These are phyloP conservation scores for Pollenia labialis DNA, from an alignment of 2,888 invertebrate species.

Conservation along the genomic window DNA sequence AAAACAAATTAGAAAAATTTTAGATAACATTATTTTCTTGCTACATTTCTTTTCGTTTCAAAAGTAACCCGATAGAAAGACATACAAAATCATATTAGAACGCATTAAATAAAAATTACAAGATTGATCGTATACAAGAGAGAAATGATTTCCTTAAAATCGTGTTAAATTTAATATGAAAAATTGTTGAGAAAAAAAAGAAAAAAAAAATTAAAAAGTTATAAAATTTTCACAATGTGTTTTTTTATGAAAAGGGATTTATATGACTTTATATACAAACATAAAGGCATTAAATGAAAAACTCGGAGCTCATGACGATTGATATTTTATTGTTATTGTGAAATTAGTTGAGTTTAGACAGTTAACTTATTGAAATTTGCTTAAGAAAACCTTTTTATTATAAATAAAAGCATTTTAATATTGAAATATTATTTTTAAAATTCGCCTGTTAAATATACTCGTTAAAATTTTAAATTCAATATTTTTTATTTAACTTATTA, in stretches of 20 bases:
- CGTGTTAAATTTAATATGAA: too few species aligned
- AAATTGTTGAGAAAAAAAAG: too few species aligned
- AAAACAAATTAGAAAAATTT: background rate
- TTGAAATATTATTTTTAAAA: background rate
- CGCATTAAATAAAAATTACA: background rate
- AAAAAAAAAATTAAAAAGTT: background rate
- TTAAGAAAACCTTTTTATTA: background rate
- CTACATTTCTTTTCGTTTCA: background rate
- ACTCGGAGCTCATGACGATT: background rate
- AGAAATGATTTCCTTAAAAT: too few species aligned
- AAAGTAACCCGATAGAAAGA: background rate
- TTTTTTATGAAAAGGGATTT: too few species aligned
- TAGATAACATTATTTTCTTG: background rate
- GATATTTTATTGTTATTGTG: background rate
- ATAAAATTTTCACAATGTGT: slow-evolving; percentile 2
- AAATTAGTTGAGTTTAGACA: background rate
- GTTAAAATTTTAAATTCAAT: too few species aligned
- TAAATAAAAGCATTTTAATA: background rate
- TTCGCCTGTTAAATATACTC: too few species aligned
- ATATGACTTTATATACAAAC: background rate
- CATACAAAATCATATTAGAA: slow-evolving; percentile 11
- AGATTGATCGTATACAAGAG: too few species aligned
- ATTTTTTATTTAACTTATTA: too few species aligned
- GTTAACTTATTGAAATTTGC: background rate
- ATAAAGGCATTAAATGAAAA: too few species aligned